Conservation (phyloP, 1,140 invertebrate species). For the Zaprionus davidi region DNA sequence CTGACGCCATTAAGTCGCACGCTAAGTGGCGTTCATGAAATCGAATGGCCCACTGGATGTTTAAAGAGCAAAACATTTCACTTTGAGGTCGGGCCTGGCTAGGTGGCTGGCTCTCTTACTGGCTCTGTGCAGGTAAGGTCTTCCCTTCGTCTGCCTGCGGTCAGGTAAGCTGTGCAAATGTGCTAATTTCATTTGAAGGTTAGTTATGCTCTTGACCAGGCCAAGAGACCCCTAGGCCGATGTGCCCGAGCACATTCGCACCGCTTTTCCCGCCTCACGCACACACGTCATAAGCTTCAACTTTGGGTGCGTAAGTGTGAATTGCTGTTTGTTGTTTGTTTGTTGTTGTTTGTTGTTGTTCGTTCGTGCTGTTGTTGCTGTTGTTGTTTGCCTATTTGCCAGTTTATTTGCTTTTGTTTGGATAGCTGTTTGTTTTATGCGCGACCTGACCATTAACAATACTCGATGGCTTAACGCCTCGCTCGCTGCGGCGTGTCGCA, state of each 20-base stretch:
- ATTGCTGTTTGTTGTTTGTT: constrained; percentile 73
- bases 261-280: constrained; percentile 30
- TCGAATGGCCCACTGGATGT: constrained; percentile 65
- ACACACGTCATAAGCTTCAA: constrained; percentile 68
- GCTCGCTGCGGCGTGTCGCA: constrained; percentile 52
- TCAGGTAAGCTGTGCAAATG: constrained; percentile 75
- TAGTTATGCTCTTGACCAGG: constrained; percentile 75
- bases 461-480: constrained; percentile 60
- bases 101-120: background rate
- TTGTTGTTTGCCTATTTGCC: constrained; percentile 48
- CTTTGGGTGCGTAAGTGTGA: constrained; percentile 77
- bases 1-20: constrained; percentile 53
- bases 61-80: constrained; percentile 79
- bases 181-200: constrained; percentile 81
- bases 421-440: constrained; percentile 64
- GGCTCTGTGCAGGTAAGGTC: background rate
- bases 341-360: constrained; percentile 34
- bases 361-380: constrained; percentile 35
- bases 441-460: constrained; percentile 71
- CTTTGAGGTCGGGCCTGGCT: constrained; percentile 38
- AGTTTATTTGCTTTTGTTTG: constrained; percentile 55
- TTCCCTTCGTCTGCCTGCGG: constrained; percentile 40
- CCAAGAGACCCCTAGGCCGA: constrained; percentile 30
- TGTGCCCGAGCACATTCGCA: constrained; percentile 3
- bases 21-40: constrained; percentile 78